Evolutionary conservation across 2,113 vertebrate species (phyloP).

Genomic region (Megalops atlanticus): DNA sequence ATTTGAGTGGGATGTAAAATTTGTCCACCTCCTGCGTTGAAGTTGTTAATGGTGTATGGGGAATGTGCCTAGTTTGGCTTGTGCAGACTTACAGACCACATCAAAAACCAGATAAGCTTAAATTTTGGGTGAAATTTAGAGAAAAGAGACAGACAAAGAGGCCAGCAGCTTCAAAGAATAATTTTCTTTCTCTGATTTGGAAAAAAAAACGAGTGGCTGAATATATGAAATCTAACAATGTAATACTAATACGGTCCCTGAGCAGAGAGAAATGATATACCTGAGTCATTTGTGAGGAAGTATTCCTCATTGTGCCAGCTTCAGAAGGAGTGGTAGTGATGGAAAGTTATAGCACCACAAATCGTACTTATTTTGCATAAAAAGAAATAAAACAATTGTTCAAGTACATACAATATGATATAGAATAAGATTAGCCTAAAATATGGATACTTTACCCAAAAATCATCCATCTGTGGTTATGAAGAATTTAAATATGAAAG

Average conservation of each 20-base stretch:
- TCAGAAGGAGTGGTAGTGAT: not conserved
- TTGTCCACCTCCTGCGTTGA: constrained; percentile 31
- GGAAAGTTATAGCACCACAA: not conserved
- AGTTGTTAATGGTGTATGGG: constrained; percentile 57
- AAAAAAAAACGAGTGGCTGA: constrained; percentile 12
- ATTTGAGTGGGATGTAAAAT: constrained; percentile 48
- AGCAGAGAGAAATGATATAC: constrained; percentile 47
- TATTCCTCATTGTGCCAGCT: not conserved
- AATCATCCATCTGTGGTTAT: not conserved
- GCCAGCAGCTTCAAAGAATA: not conserved
- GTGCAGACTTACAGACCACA: constrained; percentile 33
- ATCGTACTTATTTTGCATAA: not conserved
- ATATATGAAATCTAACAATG: constrained; percentile 34
- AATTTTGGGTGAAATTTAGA: not conserved
- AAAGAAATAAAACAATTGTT: not conserved
- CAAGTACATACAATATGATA: not conserved
- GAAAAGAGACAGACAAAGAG: not conserved
- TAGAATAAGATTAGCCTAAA: not conserved
- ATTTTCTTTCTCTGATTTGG: constrained; percentile 31
- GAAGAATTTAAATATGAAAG: not conserved
- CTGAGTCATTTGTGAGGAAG: constrained; percentile 53
- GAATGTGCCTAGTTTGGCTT: constrained; percentile 43
- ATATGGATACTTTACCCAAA: not conserved
- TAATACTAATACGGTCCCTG: constrained; percentile 35
- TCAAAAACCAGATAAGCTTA: constrained; percentile 31